Evolutionary conservation across 92 coral and sea anemone species (phyloP), one percentile per base, ranked within the genome.

Genomic region (Epizoanthus rinbou): DNA sequence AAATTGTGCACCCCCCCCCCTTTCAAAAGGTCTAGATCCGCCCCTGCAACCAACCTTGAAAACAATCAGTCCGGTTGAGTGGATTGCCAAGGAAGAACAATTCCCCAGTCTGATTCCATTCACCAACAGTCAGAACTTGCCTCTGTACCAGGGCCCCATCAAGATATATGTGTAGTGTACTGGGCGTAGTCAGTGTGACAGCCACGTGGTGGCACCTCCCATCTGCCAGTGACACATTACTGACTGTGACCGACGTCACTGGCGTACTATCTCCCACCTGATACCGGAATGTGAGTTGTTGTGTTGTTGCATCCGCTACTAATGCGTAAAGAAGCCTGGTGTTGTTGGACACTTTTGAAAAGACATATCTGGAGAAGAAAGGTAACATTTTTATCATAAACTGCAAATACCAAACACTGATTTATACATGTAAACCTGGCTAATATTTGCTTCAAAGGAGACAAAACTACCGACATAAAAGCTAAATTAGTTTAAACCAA

Each of bases 131-230:
- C 19, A 64, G 21, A 8, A 24, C 52, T 47, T 76, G 74, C 45
- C 39, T 69, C 52, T 52, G 78, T 11, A 47, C 68, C 47, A 87
- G 70, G 21, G 2, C 5, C 11, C 84, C 88, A 60, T 87, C 76
- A 47, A 59, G 2, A 56, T 53, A 87, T 33, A 87, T 41, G 18
- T 69, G 90, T 33, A 84, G 64, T 43, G 80, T 76, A 25, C 73
- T 37, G 64, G 80, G 80, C 45, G 52, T 62, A 41, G 74, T 75
- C 63, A 83, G 73, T 0, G 85, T 57, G 28, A 87, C 79, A 4
- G 90, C 85, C 57, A 87, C 80, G n/a, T 87, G 88, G 60, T 75
- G 90, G 41, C 90, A 87, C 41, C 62, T 60, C n/a, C 74, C 80
- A 63, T 84, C 88, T 17, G 70, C 43, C 68, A 87, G 31, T 39